phyloP scores from a whole-genome alignment of 2,113 vertebrate genomes.

The Psittacula cyanocephala region DNA sequence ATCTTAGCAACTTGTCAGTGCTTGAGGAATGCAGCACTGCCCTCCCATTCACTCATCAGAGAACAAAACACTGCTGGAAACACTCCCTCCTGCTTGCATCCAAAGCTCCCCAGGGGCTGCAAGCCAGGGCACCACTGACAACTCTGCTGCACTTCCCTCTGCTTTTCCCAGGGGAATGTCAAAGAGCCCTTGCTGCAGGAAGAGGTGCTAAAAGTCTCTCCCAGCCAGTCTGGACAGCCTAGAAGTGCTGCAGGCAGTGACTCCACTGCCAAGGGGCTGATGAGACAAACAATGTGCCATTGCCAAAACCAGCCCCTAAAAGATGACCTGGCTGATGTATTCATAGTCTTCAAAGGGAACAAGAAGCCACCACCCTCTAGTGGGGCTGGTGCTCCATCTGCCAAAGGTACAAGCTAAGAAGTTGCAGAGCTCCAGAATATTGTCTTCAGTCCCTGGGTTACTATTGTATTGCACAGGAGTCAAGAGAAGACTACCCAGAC shows the following conservation, averaged over 20 bases:
- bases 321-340: not conserved
- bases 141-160: not conserved
- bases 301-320: not conserved
- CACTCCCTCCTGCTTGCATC: not conserved
- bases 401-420: not conserved
- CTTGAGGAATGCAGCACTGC: not conserved
- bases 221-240: not conserved
- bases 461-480: not conserved
- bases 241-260: not conserved
- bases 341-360: not conserved
- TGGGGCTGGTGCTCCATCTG: not conserved
- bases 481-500: not conserved
- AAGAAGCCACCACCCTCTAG: not conserved
- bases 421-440: not conserved
- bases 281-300: accelerated
- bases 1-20: not conserved
- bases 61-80: not conserved
- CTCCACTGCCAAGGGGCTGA: not conserved
- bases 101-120: not conserved
- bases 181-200: not conserved
- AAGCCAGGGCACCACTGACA: not conserved
- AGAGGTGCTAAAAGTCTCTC: not conserved
- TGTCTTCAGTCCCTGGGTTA: not conserved
- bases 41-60: not conserved
- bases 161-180: not conserved